Conservation (phyloP, 2,888 invertebrate species). For the Cosmia pyralina region DNA sequence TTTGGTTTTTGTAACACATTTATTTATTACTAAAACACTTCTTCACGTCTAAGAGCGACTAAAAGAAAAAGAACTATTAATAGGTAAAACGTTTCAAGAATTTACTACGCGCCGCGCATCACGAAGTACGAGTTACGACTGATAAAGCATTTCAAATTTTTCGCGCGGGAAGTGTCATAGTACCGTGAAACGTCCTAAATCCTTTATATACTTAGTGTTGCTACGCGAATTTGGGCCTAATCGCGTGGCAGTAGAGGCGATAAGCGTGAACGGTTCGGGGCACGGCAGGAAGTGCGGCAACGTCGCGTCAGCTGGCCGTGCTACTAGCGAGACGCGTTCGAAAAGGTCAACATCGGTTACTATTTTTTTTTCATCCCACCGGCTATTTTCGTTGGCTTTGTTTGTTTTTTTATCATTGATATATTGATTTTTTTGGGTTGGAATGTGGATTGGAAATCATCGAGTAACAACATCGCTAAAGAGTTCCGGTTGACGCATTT, state of each 20-base stretch:
- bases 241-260: conserved; percentile 79
- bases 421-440: conserved; percentile 71
- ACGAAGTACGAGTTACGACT: conserved; percentile 82
- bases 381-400: conserved; percentile 83
- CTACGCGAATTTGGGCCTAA: conserved; percentile 76
- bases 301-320: conserved; percentile 89
- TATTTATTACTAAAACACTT: conserved; percentile 43
- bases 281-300: conserved; percentile 82
- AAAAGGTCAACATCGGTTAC: conserved; percentile 90
- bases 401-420: conserved; percentile 78
- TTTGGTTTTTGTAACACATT: conserved; percentile 73
- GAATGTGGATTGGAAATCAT: conserved; percentile 62
- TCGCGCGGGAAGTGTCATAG: conserved; percentile 88
- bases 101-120: conserved; percentile 73
- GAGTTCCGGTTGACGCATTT: conserved; percentile 43
- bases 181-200: conserved; percentile 84
- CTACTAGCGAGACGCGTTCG: conserved; percentile 86
- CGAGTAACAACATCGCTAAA: conserved; percentile 38
- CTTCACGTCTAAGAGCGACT: conserved; percentile 41
- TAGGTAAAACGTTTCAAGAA: conserved; percentile 62
- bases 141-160: conserved; percentile 90
- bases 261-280: conserved; percentile 82
- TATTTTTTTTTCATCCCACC: conserved; percentile 83
- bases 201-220: conserved; percentile 83
- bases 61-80: conserved; percentile 46